Evolutionary conservation across 2,888 invertebrate species (phyloP).

Genomic region (Cheilosia grossa): DNA sequence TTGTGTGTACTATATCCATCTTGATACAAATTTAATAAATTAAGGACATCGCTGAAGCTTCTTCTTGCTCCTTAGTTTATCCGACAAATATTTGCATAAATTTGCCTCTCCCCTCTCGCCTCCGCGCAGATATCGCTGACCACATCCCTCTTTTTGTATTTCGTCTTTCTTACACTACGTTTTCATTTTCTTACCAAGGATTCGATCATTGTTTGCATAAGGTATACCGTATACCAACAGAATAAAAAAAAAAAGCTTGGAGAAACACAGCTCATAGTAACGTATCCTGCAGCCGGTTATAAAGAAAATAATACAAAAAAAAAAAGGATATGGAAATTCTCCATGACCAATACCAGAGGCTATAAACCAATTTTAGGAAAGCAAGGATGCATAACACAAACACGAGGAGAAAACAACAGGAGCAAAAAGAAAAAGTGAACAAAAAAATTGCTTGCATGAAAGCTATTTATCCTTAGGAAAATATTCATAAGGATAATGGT

Average conservation of each 20-base stretch:
- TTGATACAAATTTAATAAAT: slow-evolving; percentile 74
- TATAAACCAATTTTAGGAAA: slow-evolving; percentile 70
- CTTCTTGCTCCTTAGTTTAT: slow-evolving; percentile 42
- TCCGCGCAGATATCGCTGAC: slow-evolving; percentile 54
- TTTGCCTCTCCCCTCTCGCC: slow-evolving; percentile 1
- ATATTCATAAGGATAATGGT: slow-evolving; percentile 73
- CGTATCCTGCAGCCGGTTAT: slow-evolving; percentile 53
- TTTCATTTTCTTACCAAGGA: slow-evolving; percentile 67
- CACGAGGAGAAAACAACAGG: not conserved
- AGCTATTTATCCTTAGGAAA: slow-evolving; percentile 71
- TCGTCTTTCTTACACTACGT: slow-evolving; percentile 48
- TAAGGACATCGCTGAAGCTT: slow-evolving; percentile 39
- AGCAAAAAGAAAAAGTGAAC: slow-evolving; percentile 1
- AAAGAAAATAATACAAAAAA: slow-evolving; percentile 17
- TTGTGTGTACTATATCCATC: slow-evolving; percentile 42
- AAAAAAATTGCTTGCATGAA: slow-evolving; percentile 33
- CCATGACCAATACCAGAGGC: slow-evolving; percentile 72
- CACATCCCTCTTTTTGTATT: slow-evolving; percentile 49
- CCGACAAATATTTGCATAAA: slow-evolving; percentile 69
- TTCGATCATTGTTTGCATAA: slow-evolving; percentile 73
- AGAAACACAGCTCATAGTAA: slow-evolving; percentile 47
- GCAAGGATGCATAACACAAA: slow-evolving; percentile 60
- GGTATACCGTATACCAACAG: slow-evolving; percentile 26
- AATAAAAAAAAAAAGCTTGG: slow-evolving; percentile 23
- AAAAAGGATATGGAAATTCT: slow-evolving; percentile 65